Conservation (phyloP, 2,113 vertebrate species). For the Bucco capensis region DNA sequence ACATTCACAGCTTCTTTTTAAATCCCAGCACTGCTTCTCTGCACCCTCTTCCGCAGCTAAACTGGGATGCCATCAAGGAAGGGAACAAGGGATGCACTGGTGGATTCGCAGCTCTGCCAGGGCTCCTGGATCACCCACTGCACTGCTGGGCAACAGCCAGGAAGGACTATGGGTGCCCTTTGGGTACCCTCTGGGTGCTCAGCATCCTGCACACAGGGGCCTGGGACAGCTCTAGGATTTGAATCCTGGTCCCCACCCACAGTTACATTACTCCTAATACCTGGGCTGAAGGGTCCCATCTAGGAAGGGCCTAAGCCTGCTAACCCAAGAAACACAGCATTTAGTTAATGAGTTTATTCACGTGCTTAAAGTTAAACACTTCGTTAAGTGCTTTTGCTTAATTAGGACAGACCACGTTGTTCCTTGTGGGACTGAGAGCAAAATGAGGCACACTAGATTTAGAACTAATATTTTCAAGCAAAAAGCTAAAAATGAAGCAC, state of each 20-base stretch:
- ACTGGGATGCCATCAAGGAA: not conserved
- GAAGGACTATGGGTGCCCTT: no score
- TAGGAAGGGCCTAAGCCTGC: not conserved
- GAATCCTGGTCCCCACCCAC: rapidly evolving
- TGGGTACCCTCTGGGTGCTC: not conserved
- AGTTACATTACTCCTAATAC: not conserved
- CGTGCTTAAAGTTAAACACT: not conserved
- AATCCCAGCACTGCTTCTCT: not conserved
- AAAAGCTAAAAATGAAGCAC: slow-evolving; percentile 34
- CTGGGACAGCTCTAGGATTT: not conserved
- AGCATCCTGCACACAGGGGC: rapidly evolving
- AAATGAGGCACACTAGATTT: not conserved
- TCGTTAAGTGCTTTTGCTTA: slow-evolving; percentile 12
- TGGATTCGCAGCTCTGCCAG: not conserved
- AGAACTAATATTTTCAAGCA: slow-evolving; percentile 3
- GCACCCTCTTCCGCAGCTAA: not conserved
- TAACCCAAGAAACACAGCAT: rapidly evolving
- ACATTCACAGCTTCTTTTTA: not conserved
- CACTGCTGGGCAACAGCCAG: not conserved
- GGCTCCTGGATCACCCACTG: not conserved
- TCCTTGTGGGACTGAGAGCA: not conserved
- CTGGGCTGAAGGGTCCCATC: not conserved
- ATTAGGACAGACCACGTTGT: not conserved
- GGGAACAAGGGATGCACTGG: rapidly evolving
- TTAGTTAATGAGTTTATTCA: not conserved